Base-by-base conservation (phyloP, 2,797 vertebrate species). In the Steatocranus sp. region DNA sequence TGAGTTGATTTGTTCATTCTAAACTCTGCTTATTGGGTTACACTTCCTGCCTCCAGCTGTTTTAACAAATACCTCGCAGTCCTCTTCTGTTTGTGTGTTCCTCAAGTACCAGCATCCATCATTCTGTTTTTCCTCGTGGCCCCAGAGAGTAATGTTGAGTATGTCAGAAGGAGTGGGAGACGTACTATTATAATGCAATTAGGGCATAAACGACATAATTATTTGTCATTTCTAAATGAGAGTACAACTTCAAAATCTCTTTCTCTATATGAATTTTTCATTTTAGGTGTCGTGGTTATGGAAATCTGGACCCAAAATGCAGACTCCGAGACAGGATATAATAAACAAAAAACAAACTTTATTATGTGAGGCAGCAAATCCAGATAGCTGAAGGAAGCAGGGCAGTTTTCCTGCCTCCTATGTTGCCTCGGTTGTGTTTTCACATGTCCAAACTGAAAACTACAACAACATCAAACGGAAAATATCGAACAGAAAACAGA, bases 31-130 rank as follows among this genome's bases (percentile, higher is more conserved):
- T 83, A 87, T 75, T 90, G 87, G 83, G 68, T 80, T 87, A 63
- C 68, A 92, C 86, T 84, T 89, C 91, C 85, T 93, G 85, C 49
- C 61, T 82, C 8, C 74, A 80, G 49, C 75, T 82, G 51, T 70
- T 81, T 75, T 41, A 78, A 79, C 12, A 75, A 58, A 53, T 78
- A 51, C 38, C 56, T 23, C 8, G 14, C 18, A 66, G 8, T 77
- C 41, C 27, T 41, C 8, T 30, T 73, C 41, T 36, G 5, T 41
- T 70, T 73, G 53, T 43, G 3, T 41, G 25, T 58, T 41, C 8
- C 18, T 53, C n/a, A 12, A 54, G 34, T 41, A n/a, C 51, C 36
- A 32, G 41, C 11, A 84, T 23, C 4, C 9, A 32, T 61, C 27
- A 14, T 49, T 41, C 4, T 27, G 34, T 4, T 51, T 73, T 48